Evolutionary conservation across 2,113 vertebrate species (phyloP).

Genomic region (Pelecanoides urinatrix): DNA sequence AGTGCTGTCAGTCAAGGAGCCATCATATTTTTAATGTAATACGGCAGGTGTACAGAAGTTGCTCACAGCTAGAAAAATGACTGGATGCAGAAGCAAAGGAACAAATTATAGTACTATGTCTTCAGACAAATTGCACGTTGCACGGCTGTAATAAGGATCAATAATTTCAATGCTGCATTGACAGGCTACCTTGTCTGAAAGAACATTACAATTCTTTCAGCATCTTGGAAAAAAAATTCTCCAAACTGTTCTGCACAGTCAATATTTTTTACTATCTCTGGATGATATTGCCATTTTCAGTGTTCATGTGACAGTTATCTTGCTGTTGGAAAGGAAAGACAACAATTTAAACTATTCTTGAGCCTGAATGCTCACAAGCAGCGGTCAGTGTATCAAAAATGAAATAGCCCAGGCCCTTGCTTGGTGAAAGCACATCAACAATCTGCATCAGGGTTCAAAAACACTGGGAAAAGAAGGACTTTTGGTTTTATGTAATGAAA

Average conservation of each 20-base stretch:
- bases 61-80: background rate
- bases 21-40: background rate
- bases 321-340: background rate
- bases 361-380: background rate
- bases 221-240: background rate
- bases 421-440: background rate
- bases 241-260: background rate
- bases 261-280: background rate
- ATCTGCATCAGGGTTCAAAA: background rate
- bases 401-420: background rate
- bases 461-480: background rate
- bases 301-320: background rate
- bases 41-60: background rate
- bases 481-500: background rate
- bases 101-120: background rate
- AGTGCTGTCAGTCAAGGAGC: background rate
- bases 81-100: background rate
- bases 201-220: background rate
- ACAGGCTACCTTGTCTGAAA: background rate
- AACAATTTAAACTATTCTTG: background rate
- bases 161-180: background rate
- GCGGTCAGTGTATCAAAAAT: fast-evolving
- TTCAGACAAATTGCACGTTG: background rate
- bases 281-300: background rate
- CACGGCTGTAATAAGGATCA: background rate